Evolutionary conservation across 1,140 invertebrate species (phyloP), one percentile per base, ranked within the genome.

Genomic region (Drosophila parvula): DNA sequence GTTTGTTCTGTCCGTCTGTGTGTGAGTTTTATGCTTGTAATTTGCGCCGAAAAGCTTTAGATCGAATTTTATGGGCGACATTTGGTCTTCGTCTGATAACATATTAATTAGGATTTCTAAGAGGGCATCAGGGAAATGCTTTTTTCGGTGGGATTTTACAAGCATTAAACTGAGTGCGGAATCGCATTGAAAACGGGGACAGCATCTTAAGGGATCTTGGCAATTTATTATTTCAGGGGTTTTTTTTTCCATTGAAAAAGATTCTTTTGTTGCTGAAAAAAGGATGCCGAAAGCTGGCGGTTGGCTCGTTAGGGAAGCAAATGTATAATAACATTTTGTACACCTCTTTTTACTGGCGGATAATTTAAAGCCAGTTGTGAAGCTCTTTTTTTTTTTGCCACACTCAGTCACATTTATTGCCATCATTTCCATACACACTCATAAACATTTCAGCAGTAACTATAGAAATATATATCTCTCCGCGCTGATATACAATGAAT

Each of bases 1-100:
- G 57, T 78, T 78, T 78, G 74, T 59, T 77, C 53, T 76, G 73
- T 59, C 60, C 38, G 68, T 51, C 48, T 76, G 1, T 22, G 74
- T 77, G 74, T 56, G 74, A 77, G 62, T 77, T 77, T 77, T 77
- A 77, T 77, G 73, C 47, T 68, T 55, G 74, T 77, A 59, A 76
- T 76, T 77, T 77, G 34, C 47, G 41, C 45, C 34, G 27, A 44
- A 59, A 68, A 77, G 62, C 73, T 77, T 77, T 68, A 44, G 74
- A 77, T 77, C 74, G 74, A 77, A 77, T 77, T 77, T 77, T 77
- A 77, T 77, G 74, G 48, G 30, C 50, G 45, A 60, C 73, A 77
- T 77, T 77, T 77, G 74, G 73, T 47, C 43, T 68, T 68, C 44
- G 62, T 28, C 56, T 77, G 74, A 77, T 77, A 77, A 68, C 53